These are phyloP conservation scores for Miichthys miiuy DNA, from an alignment of 2,797 vertebrate species.

Conservation along the genomic window DNA sequence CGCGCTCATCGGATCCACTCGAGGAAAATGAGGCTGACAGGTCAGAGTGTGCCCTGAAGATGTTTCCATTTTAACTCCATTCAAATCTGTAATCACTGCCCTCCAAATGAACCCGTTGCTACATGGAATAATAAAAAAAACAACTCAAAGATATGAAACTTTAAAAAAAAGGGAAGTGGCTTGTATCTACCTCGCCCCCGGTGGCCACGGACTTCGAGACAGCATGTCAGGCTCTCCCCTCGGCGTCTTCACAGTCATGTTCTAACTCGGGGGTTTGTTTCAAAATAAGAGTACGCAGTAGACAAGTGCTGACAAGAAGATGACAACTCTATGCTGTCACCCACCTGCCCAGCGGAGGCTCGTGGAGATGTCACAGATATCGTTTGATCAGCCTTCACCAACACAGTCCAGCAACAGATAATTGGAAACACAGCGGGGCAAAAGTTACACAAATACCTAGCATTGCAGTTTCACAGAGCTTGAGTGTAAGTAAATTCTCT, in stretches of 20 bases:
- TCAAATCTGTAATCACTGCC: slow-evolving; percentile 92
- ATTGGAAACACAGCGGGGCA: slow-evolving; percentile 47
- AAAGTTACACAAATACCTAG: slow-evolving; percentile 41
- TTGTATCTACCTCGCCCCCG: slow-evolving; percentile 21
- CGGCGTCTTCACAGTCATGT: not conserved
- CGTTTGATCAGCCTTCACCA: slow-evolving; percentile 12
- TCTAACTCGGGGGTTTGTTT: not conserved
- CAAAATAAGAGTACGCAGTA: slow-evolving; percentile 11
- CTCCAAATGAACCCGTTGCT: slow-evolving; percentile 89
- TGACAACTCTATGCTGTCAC: slow-evolving; percentile 25
- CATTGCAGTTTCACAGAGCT: slow-evolving; percentile 27
- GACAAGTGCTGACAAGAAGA: slow-evolving; percentile 31
- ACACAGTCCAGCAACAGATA: slow-evolving; percentile 26
- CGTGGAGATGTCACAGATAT: slow-evolving; percentile 27
- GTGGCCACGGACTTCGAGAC: slow-evolving; percentile 4
- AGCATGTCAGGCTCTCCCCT: not conserved
- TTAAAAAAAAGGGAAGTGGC: slow-evolving; percentile 24
- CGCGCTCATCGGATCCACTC: slow-evolving; percentile 84
- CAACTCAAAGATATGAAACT: slow-evolving; percentile 29
- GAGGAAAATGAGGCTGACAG: slow-evolving; percentile 90
- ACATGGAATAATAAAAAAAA: not conserved
- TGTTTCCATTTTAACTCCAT: slow-evolving; percentile 89
- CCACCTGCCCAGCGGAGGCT: slow-evolving; percentile 5
- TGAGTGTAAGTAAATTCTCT: slow-evolving; percentile 55
- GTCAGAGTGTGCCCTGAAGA: slow-evolving; percentile 92